Evolutionary conservation across 2,797 vertebrate species (phyloP), one percentile per base, ranked within the genome.

Genomic region (Enteromius radiatus): DNA sequence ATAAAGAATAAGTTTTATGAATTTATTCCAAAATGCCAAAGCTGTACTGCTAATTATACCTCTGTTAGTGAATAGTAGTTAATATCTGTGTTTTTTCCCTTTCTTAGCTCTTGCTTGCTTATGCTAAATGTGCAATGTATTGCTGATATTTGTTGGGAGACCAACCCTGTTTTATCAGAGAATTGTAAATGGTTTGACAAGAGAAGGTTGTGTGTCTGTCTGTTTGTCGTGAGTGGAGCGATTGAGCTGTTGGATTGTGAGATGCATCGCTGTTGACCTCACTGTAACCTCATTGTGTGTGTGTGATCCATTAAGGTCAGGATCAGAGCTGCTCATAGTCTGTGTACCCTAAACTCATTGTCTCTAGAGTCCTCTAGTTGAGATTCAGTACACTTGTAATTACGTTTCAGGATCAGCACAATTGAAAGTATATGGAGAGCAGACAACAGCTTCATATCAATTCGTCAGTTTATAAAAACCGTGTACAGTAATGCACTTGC

Each of bases 101-200:
- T 88, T 79, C 63, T 47, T 86, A 80, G 82, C 86, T 78, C 76
- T 84, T 86, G 49, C 76, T 88, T 85, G 85, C 76, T 89, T 87
- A 83, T 83, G 69, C 83, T 84, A 82, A 74, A 77, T 86, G 67
- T 87, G 88, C 86, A 85, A 67, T 76, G 71, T 68, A 82, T 47
- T 86, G 73, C 81, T 76, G 63, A 74, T 61, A 80, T 71, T 80
- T 80, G 78, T 80, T 70, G 67, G 78, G 68, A 65, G 80, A 81
- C 28, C 59, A 74, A 64, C 6, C 11, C 43, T 81, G 59, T 81
- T 75, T 75, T 65, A 56, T 54, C 14, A 63, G 54, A 88, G 12
- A 52, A 54, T 41, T 77, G 23, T 86, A 84, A 61, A 67, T 68
- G 47, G 79, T 84, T 85, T 84, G 74, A 82, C 52, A 78, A 73